Percentiles rank a stretch among this genome's conserved stretches.
phyloP scores from a whole-genome alignment of 1,140 invertebrate species.

The Drosophila pseudoobscura region DNA sequence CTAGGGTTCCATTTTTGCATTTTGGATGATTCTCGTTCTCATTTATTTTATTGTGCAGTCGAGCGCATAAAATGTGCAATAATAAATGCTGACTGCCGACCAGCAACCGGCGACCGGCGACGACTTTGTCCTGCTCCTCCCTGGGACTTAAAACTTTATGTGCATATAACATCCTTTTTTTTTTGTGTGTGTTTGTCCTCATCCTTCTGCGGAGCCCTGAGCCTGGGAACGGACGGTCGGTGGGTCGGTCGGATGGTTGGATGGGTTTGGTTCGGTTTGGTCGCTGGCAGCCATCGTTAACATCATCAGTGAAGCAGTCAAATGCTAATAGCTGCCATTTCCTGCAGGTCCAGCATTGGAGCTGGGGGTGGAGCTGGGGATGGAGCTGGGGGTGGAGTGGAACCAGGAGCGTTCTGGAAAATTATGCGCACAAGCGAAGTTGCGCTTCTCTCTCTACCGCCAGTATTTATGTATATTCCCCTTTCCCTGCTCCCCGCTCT shows the following conservation, averaged over 20 bases:
- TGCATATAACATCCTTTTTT: slow-evolving; percentile 62
- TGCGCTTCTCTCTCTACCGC: slow-evolving; percentile 39
- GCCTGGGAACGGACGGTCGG: slow-evolving; percentile 26
- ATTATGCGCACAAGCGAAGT: slow-evolving; percentile 74
- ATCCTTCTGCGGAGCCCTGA: slow-evolving; percentile 21
- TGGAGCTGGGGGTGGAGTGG: slow-evolving; percentile 3
- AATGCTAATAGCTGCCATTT: slow-evolving; percentile 80
- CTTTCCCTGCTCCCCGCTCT: slow-evolving; percentile 17
- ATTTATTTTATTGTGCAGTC: slow-evolving; percentile 70
- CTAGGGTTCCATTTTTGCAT: slow-evolving; percentile 49
- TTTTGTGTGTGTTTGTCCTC: slow-evolving; percentile 19
- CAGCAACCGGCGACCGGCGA: slow-evolving; percentile 33
- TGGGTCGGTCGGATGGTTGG: neutral
- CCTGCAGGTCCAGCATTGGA: slow-evolving; percentile 68
- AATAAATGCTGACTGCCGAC: slow-evolving; percentile 72
- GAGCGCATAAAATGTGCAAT: slow-evolving; percentile 77
- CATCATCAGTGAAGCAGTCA: slow-evolving; percentile 80
- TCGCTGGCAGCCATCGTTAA: slow-evolving; percentile 68
- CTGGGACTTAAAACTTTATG: slow-evolving; percentile 65
- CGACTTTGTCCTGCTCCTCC: slow-evolving; percentile 56
- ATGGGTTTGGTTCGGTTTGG: neutral
- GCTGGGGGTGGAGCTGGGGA: neutral
- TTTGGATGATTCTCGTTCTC: slow-evolving; percentile 47
- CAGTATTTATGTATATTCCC: slow-evolving; percentile 13
- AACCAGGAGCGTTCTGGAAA: slow-evolving; percentile 62